Base-by-base conservation (phyloP, 2,797 vertebrate species). In the Propithecus deckenii region DNA sequence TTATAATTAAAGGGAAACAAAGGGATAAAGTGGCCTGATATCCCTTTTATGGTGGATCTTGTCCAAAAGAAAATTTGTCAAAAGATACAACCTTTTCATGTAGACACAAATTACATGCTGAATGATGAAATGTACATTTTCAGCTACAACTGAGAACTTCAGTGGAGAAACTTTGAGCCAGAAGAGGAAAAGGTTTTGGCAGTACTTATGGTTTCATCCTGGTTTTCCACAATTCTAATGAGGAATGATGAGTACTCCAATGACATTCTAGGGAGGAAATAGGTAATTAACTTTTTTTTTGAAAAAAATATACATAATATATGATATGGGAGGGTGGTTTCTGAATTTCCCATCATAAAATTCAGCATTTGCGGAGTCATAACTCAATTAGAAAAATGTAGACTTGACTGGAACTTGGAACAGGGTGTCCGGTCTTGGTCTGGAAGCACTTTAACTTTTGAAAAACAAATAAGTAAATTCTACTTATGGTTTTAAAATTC, bases 301-400 rank as follows among this genome's bases (percentile, higher is more conserved):
- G 96, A 57, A 96, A 61, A 92, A 95, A 67, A 46, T 75, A 55
- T 74, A 18, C 17, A 32, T 92, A 83, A 93, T 81, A 95, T 84
- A 88, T 78, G 38, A 88, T 86, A 83, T 35, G 78, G 52, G 46
- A 89, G 50, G 57, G 43, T 76, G 83, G 57, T 83, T 92, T 96
- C 90, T 97, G 91, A 95, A 90, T 94, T 87, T 95, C 63, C 63
- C 35, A 63, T 92, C 48, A 90, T 71, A 90, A 96, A 92, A 88
- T 55, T 74, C 38, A 91, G 79, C 81, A 74, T 65, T 84, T 50
- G 38, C 0, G 1, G 41, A 96, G 43, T 91, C 65, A 67, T 78
- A 97, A 92, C 79, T 97, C 81, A 95, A 38, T 63, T 91, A 87
- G 20, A 92, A 86, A 86, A 94, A 85, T 76, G 85, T 18, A 46